These are phyloP conservation scores for Chymomyza costata DNA, from an alignment of 1,140 invertebrate genomes.

Conservation along the genomic window DNA sequence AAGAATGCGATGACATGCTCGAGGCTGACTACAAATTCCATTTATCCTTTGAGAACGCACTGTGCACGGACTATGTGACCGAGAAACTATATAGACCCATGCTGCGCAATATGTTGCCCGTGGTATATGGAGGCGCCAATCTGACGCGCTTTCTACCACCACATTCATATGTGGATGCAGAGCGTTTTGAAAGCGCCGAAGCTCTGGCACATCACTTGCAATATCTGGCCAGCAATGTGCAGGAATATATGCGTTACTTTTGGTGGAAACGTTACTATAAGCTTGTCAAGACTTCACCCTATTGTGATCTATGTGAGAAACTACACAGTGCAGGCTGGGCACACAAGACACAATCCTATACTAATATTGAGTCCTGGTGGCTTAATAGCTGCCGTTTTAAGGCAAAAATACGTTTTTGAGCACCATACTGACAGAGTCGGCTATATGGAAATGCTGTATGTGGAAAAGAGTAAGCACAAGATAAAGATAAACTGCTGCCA, in stretches of 20 bases:
- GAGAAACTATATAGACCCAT: constrained; percentile 78
- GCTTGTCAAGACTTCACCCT: constrained; percentile 44
- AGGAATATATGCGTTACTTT: constrained; percentile 77
- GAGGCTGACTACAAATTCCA: constrained; percentile 80
- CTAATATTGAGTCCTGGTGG: constrained; percentile 69
- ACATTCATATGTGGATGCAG: constrained; percentile 79
- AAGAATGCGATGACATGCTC: constrained; percentile 75
- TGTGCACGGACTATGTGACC: constrained; percentile 78
- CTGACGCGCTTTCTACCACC: constrained; percentile 77
- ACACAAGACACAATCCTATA: constrained; percentile 55
- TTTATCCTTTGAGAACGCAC: constrained; percentile 80
- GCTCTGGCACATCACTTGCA: constrained; percentile 77
- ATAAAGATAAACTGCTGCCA: too few relatives aligned
- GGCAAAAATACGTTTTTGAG: constrained; percentile 39
- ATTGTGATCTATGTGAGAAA: constrained; percentile 65
- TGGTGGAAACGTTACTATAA: constrained; percentile 77
- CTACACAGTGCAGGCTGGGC: constrained; percentile 42
- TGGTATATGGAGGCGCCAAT: constrained; percentile 78
- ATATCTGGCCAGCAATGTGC: constrained; percentile 74
- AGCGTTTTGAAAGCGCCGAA: constrained; percentile 76
- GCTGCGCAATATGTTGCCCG: constrained; percentile 76
- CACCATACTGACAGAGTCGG: constrained; percentile 14
- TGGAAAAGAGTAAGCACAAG: too few relatives aligned
- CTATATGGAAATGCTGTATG: too few relatives aligned
- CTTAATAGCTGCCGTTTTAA: constrained; percentile 52